Evolutionary conservation across 2,888 invertebrate genomes (phyloP), one percentile per base, ranked within the genome.

Genomic region (Antheraea assamensis): DNA sequence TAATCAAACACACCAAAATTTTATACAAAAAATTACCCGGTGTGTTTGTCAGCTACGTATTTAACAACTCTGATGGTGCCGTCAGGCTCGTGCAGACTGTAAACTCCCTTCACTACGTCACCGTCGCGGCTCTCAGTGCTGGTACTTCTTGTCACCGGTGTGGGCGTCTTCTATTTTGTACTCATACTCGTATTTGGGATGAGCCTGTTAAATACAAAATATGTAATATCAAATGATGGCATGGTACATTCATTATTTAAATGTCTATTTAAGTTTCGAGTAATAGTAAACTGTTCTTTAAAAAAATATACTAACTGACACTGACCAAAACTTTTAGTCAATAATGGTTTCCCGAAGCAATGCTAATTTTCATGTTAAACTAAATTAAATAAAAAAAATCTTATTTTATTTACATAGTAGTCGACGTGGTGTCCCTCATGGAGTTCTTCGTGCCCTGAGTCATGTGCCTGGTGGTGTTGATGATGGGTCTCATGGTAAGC

Each of bases 91-190:
- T 93, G 91, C 72, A 95, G 77, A 49, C 74, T 75, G 76, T 81
- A 81, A 77, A 74, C 78, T 52, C 95, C 95, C 81, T 92, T 92
- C 74, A 91, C 91, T 58, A 89, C 87, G 75, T 91, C 91, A 5
- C 91, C 91, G 71, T 92, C 89, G 73, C 91, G 88, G 77, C 82
- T 83, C 84, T 92, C 91, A n/a, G 78, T 88, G 91, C 77, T 91
- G 91, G 55, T 89, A 88, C 85, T 92, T 92, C 85, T 92, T 90
- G 85, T 95, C 95, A 47, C 95, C 95, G 73, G 95, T 95, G 83
- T 94, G 92, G 42, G 88, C 89, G 81, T 95, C 95, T 74, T 82
- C 80, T 71, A 88, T 85, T 77, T 86, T 85, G 82, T 87, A 87
- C 72, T 80, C 87, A 74, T 93, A 87, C 70, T 85, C 81, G 75